A percentile compares a stretch with the other conserved stretches of the same genome.
Evolutionary conservation across 2,113 vertebrate genomes (phyloP).

Genomic region (Chaenocephalus aceratus): DNA sequence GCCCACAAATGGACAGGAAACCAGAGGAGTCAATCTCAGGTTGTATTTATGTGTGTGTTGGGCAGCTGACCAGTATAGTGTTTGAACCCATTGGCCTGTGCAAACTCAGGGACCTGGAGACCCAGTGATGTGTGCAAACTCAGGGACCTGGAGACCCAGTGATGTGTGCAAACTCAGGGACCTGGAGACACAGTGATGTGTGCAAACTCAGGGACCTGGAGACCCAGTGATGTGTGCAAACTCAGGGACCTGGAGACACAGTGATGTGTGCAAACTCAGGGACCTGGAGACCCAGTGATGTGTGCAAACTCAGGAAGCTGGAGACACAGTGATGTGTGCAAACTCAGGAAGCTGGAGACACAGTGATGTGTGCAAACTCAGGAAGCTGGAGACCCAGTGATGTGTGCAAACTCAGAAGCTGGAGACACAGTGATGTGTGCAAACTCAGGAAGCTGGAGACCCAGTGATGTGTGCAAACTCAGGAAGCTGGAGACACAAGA

Average conservation of each 20-base stretch:
- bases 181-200: too few species aligned
- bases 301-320: conserved; percentile 1
- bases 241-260: neutral
- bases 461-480: neutral
- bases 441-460: neutral
- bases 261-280: neutral
- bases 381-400: too few species aligned
- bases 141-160: neutral
- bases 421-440: neutral
- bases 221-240: neutral
- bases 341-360: neutral
- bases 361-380: conserved; percentile 28
- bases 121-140: conserved; percentile 21
- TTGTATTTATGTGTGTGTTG: conserved; percentile 32
- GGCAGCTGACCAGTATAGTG: conserved; percentile 42
- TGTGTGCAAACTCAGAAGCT: too few species aligned
- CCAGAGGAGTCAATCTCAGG: conserved; percentile 18
- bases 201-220: too few species aligned
- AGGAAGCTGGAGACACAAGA: neutral
- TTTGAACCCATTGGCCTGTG: conserved; percentile 34
- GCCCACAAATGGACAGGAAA: conserved; percentile 58
- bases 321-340: conserved; percentile 15
- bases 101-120: neutral
- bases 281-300: neutral
- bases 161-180: conserved; percentile 23